These are phyloP conservation scores for Malachius bipustulatus DNA, from an alignment of 2,888 invertebrate species.

Conservation along the genomic window DNA sequence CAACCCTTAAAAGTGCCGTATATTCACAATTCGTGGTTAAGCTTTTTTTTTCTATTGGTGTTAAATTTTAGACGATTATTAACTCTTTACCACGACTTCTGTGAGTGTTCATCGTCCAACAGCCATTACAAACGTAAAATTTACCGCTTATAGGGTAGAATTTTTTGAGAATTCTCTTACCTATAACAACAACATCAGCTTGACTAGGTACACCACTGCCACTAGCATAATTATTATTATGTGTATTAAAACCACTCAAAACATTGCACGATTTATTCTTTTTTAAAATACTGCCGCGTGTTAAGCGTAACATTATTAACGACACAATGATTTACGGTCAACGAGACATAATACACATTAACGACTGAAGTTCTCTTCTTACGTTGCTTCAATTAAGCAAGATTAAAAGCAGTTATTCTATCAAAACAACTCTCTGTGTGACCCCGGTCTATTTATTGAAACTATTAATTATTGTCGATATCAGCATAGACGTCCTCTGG, in stretches of 20 bases:
- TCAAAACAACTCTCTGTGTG: slow-evolving; percentile 30
- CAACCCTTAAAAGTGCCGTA: too few relatives aligned
- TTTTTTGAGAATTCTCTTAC: slow-evolving; percentile 35
- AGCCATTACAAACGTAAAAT: slow-evolving; percentile 11
- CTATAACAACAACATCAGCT: slow-evolving; percentile 70
- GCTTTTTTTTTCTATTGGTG: too few relatives aligned
- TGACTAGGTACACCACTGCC: slow-evolving; percentile 35
- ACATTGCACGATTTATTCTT: slow-evolving; percentile 11
- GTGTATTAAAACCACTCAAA: slow-evolving; percentile 6
- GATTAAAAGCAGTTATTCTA: slow-evolving; percentile 26
- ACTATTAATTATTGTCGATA: neutral
- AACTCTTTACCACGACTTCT: too few relatives aligned
- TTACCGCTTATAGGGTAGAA: neutral
- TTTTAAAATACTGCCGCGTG: slow-evolving; percentile 13
- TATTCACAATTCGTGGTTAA: too few relatives aligned
- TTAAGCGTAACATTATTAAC: slow-evolving; percentile 15
- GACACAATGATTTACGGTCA: too few relatives aligned
- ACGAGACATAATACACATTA: too few relatives aligned
- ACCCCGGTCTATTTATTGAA: slow-evolving; percentile 6
- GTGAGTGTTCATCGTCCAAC: too few relatives aligned
- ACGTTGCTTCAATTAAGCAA: slow-evolving; percentile 25
- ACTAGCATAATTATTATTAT: slow-evolving; percentile 13
- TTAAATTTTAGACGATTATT: too few relatives aligned
- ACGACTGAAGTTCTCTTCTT: slow-evolving; percentile 7
- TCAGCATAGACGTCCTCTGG: too few relatives aligned